A percentile compares a stretch with the other conserved stretches of the same genome.
Conservation (phyloP, 2,888 invertebrate genomes). For the Nomada ruficornis region DNA sequence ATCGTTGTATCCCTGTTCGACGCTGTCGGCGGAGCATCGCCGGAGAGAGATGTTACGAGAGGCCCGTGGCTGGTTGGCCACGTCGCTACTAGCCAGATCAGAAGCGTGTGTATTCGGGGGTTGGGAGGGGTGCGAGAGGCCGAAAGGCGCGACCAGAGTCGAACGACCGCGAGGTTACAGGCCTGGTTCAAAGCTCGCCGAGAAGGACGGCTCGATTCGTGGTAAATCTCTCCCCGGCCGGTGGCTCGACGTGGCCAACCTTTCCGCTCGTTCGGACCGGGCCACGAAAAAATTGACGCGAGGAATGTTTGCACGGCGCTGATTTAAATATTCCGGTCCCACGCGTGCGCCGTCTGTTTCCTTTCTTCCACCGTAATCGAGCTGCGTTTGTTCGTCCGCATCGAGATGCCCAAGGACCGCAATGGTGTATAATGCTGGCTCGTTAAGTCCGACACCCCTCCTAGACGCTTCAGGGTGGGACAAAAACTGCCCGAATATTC, state of each 20-base stretch:
- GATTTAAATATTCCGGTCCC: conserved; percentile 47
- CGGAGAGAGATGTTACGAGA: conserved; percentile 5
- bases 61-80: background rate
- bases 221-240: conserved; percentile 55
- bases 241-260: conserved; percentile 36
- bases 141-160: conserved; percentile 60
- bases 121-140: conserved; percentile 30
- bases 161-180: conserved; percentile 66
- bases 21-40: background rate
- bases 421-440: too few species aligned
- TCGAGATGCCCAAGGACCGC: too few species aligned
- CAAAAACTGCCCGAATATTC: too few species aligned
- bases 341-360: background rate
- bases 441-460: too few species aligned
- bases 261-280: conserved; percentile 25
- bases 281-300: conserved; percentile 45
- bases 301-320: conserved; percentile 29
- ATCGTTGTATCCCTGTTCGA: conserved; percentile 19
- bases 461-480: too few species aligned
- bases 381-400: background rate
- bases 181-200: conserved; percentile 66
- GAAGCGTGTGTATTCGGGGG: conserved; percentile 5
- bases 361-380: background rate
- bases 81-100: conserved; percentile 20
- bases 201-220: conserved; percentile 62